Evolutionary conservation across 2,888 invertebrate genomes (phyloP), one percentile per base, ranked within the genome.

Genomic region (Caenorhabditis sp.): DNA sequence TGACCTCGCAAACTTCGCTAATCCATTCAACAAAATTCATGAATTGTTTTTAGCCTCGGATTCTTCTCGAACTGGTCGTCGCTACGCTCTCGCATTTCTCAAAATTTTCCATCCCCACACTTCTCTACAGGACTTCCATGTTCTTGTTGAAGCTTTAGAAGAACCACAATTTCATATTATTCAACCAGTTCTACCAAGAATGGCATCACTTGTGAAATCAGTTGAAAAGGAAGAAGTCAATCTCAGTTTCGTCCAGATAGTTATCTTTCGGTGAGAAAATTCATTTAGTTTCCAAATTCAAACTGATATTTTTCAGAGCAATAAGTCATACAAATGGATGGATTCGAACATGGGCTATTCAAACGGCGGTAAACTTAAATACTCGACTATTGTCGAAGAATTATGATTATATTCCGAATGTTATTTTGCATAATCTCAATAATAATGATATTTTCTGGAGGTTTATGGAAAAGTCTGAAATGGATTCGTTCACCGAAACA

Each of bases 81-180:
- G 79, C 65, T 74, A 76, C 21, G 76, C 67, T 43, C 56, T 81
- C 23, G 76, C 82, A 7, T 78, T 74, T 43, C 72, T 82, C 54
- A 78, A 82, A 57, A 68, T 64, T 14, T 59, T 78, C 60, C 20
- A 59, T 14, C 23, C 23, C 14, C 23, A 50, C 0, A 21, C 17
- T 0, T 17, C 49, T 1, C 78, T 78, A 75, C 26, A 12, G n/a
- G 77, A 77, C 38, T 79, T 80, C 50, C 70, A 63, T 58, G 67
- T 71, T 8, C 36, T 82, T 1, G 57, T 77, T 12, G 78, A 82
- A 59, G 68, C 75, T 10, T 63, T 83, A 12, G 83, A 83, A 70
- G 83, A 83, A 62, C 83, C 83, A 12, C 83, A 83, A 67, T 81
- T 77, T 53, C 80, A 81, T 57, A 72, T 81, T 10, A 76, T 81